Base-by-base conservation (phyloP, 1,140 invertebrate species). In the Drosophila punjabiensis region DNA sequence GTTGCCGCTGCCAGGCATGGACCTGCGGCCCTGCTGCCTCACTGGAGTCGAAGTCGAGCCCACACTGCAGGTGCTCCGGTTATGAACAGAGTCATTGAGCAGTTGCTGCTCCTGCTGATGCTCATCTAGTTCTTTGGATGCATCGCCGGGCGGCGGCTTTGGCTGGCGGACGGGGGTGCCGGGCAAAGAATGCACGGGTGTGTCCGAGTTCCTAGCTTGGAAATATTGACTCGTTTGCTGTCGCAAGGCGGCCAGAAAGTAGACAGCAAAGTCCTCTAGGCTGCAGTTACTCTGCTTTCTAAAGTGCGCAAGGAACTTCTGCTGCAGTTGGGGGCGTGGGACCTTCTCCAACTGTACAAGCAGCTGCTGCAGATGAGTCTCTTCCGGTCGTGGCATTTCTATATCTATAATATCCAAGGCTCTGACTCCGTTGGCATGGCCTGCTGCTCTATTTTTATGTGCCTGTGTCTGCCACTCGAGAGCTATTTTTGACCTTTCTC, bases 231-330 rank as follows among this genome's bases (percentile, higher is more conserved):
- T 86, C 10, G 92, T 93, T 35, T 81, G 77, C 47, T 83, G 77
- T 7, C 91, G 82, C 37, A 93, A 18, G 43, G 89, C 73, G 75
- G 84, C 89, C 56, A 93, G 43, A 60, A 75, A 93, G 53, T 86
- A 93, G 5, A 84, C 65, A 7, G 92, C 88, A 70, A 93, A 93
- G 30, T 92, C 86, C 47, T 93, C 92, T 30, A 92, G 37, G 14
- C 56, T 83, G 59, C 91, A 88, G 4, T 18, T 30, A 10, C 30
- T 64, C 14, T 53, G 63, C 14, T 33, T 52, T 10, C 62, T 62
- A 16, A 82, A 92, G 61, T 68, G 52, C 8, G 53, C 47, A 0
- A 41, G 11, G 11, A 92, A 82, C 47, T 59, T 79, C 13, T 67
- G 39, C 3, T 71, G 47, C 37, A 86, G 39, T 18, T 91, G 76